Conservation (phyloP, 2,797 vertebrate species). For the Pteropus rufus region DNA sequence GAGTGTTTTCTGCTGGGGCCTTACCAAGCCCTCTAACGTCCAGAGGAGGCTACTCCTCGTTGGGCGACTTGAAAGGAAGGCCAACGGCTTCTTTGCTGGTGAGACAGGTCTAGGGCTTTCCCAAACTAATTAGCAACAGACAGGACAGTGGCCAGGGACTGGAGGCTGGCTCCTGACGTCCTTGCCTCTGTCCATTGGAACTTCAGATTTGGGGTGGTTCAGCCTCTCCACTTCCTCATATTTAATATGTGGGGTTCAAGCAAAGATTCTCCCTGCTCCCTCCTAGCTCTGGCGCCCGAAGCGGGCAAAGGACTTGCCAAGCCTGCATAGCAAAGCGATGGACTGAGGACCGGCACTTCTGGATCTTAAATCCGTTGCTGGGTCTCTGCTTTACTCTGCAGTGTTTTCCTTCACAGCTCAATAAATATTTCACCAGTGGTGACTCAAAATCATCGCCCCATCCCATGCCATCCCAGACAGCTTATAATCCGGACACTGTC, state of each 20-base stretch:
- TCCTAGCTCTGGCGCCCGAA: background rate
- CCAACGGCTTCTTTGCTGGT: background rate
- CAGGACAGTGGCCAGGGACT: background rate
- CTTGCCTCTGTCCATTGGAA: background rate
- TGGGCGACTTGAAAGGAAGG: background rate
- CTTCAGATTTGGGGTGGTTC: background rate
- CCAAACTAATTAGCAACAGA: background rate
- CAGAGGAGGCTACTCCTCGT: background rate
- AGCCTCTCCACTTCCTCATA: background rate
- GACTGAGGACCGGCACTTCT: background rate
- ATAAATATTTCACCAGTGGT: constrained; percentile 23
- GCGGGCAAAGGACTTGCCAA: background rate
- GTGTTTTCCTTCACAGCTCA: background rate
- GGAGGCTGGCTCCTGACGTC: background rate
- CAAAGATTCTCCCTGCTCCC: background rate
- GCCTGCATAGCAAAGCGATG: background rate
- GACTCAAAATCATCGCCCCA: background rate
- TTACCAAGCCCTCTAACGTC: background rate
- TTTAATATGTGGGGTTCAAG: background rate
- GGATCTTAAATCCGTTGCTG: background rate
- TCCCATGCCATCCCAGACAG: background rate
- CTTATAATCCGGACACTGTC: background rate
- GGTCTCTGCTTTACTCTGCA: background rate
- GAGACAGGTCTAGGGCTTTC: background rate
- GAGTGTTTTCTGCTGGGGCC: background rate